These are phyloP conservation scores for Papilio aristodemus DNA, from an alignment of 1,140 invertebrate genomes.

Conservation along the genomic window DNA sequence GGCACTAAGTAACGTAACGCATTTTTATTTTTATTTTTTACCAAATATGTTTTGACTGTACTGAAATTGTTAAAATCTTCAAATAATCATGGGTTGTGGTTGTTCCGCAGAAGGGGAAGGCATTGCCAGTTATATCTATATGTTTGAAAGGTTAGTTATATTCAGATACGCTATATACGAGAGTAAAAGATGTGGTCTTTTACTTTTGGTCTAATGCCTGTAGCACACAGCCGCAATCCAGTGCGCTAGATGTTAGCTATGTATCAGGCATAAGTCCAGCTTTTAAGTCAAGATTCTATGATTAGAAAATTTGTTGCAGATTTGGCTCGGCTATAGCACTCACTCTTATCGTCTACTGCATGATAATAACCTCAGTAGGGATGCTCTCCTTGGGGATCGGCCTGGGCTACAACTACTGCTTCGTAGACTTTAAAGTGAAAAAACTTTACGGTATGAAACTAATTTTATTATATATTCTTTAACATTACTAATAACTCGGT, in stretches of 20 bases:
- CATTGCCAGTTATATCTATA: constrained; percentile 10
- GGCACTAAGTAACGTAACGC: background rate
- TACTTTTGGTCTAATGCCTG: no score
- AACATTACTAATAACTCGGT: no score
- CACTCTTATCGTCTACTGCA: constrained; percentile 31
- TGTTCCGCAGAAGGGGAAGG: background rate
- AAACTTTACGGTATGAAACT: constrained; percentile 36
- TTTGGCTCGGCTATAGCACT: constrained; percentile 17
- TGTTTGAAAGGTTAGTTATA: constrained; percentile 27
- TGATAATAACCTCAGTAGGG: constrained; percentile 37
- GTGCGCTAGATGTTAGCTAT: no score
- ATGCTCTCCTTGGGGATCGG: constrained; percentile 43
- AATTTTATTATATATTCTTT: background rate
- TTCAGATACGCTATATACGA: no score
- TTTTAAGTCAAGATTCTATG: no score
- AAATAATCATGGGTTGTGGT: constrained; percentile 19
- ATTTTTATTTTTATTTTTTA: constrained; percentile 2
- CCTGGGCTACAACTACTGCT: constrained; percentile 49
- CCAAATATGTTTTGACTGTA: background rate
- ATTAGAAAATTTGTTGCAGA: no score
- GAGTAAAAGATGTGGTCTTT: no score
- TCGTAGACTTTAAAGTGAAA: constrained; percentile 48
- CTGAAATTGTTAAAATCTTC: background rate
- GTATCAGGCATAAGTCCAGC: no score
- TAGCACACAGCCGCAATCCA: no score